Percentiles rank a stretch among this genome's conserved stretches.
phyloP scores from a whole-genome alignment of 2,113 vertebrate genomes.

The Psittacula cyanocephala region DNA sequence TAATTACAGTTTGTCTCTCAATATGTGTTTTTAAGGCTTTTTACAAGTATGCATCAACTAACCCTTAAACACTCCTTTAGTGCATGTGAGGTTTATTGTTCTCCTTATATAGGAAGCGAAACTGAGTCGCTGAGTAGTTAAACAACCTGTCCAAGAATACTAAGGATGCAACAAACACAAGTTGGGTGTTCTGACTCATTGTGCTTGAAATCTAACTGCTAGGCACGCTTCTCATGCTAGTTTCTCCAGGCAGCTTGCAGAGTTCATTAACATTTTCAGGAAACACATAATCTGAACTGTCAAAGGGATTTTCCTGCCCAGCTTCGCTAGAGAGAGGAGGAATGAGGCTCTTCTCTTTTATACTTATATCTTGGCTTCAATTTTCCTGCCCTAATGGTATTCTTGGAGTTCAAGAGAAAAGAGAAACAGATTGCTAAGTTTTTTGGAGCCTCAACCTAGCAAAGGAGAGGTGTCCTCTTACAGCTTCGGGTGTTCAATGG shows the following conservation, averaged over 20 bases:
- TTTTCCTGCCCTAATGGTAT: background rate
- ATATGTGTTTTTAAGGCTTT: conserved; percentile 4
- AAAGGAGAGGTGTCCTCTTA: conserved; percentile 22
- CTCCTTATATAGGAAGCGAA: background rate
- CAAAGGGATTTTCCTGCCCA: conserved; percentile 17
- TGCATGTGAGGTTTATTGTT: background rate
- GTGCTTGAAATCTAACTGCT: background rate
- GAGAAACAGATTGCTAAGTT: background rate
- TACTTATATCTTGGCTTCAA: background rate
- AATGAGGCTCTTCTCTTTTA: background rate
- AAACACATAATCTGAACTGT: conserved; percentile 6
- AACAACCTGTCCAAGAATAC: conserved; percentile 13
- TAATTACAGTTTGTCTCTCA: background rate
- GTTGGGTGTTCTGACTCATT: background rate
- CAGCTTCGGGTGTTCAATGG: background rate
- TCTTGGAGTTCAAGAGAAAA: background rate
- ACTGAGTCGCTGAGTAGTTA: background rate
- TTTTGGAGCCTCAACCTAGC: background rate
- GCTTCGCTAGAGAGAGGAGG: background rate
- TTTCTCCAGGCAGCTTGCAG: background rate
- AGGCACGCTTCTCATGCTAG: background rate
- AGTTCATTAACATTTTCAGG: conserved; percentile 7
- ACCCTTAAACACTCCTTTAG: background rate
- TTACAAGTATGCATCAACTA: background rate
- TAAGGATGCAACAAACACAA: background rate